Evolutionary conservation across 2,113 vertebrate species (phyloP), one percentile per base, ranked within the genome.

Genomic region (Misgurnus mizolepis): DNA sequence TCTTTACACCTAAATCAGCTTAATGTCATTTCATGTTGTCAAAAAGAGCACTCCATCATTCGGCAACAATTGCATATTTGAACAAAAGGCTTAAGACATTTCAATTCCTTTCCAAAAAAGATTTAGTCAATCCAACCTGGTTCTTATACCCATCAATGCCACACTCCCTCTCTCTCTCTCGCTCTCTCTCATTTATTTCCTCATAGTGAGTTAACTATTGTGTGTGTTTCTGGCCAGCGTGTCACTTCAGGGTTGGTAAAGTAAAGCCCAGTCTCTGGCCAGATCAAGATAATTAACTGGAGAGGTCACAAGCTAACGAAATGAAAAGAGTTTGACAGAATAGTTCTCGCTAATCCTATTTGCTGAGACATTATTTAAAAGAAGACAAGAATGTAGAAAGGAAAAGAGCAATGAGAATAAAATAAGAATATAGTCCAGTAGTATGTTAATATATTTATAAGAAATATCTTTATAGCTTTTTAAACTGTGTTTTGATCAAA

Each of bases 251-350:
- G 88, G 91, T 91, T 89, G 92, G 92, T 92, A 93, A 93, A 93
- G 85, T 87, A 91, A 34, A 89, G 88, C 86, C 91, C 75, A 85
- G 89, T 85, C 91, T 93, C 90, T 91, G 90, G 93, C 90, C 92
- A 91, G 91, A 93, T 93, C 92, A 92, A 91, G 92, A 93, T 94
- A 93, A 93, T 94, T 92, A 93, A 93, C 92, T 93, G 88, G 85
- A 91, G 91, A 91, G 93, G 92, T 94, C 91, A 93, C 89, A 92
- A 91, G 89, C 91, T 93, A 93, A 93, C 91, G 88, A 92, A 92
- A 93, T 92, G 88, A 93, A 93, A 92, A 86, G 87, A 89, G 77
- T 61, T 83, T 82, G 87, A 86, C 43, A 47, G 91, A 93, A 91
- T 91, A 88, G 88, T 88, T 81, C 87, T 84, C 85, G 73, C 90